Conservation (phyloP, 2,113 vertebrate genomes). For the Sturnira hondurensis region DNA sequence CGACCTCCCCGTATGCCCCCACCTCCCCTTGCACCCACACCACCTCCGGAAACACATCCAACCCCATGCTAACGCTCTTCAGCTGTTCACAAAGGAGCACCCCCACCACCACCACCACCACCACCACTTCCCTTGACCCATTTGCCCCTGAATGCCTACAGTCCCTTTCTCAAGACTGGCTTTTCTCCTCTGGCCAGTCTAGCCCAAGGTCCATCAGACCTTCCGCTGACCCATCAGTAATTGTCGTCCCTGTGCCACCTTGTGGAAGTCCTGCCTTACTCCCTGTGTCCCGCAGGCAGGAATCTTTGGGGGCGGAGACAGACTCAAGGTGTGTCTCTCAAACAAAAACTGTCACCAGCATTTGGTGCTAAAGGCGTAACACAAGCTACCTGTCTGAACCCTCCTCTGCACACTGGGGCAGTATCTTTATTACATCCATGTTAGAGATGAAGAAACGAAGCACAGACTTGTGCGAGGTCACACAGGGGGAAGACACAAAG, state of each 20-base stretch:
- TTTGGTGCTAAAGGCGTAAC: not conserved
- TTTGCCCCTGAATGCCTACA: not conserved
- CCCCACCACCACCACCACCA: too few species aligned
- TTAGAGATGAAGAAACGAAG: not conserved
- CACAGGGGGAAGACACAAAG: not conserved
- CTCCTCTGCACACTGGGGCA: too few species aligned
- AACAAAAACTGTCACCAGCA: not conserved
- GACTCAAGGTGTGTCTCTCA: not conserved
- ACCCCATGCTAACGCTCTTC: not conserved
- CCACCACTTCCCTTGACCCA: too few species aligned
- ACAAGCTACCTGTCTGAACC: not conserved
- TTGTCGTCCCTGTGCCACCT: not conserved
- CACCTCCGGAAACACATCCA: not conserved
- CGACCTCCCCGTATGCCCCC: not conserved
- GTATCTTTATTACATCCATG: not conserved
- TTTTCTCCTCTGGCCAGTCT: not conserved
- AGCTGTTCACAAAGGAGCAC: not conserved
- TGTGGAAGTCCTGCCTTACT: not conserved
- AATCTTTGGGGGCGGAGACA: accelerated
- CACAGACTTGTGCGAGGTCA: not conserved
- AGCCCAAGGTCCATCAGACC: not conserved
- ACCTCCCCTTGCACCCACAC: accelerated
- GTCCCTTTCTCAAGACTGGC: not conserved
- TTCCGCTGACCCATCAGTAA: too few species aligned
- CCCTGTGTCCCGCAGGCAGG: not conserved